These are phyloP conservation scores for Mastomys natalensis DNA, from an alignment of 2,113 vertebrate genomes.

Conservation along the genomic window DNA sequence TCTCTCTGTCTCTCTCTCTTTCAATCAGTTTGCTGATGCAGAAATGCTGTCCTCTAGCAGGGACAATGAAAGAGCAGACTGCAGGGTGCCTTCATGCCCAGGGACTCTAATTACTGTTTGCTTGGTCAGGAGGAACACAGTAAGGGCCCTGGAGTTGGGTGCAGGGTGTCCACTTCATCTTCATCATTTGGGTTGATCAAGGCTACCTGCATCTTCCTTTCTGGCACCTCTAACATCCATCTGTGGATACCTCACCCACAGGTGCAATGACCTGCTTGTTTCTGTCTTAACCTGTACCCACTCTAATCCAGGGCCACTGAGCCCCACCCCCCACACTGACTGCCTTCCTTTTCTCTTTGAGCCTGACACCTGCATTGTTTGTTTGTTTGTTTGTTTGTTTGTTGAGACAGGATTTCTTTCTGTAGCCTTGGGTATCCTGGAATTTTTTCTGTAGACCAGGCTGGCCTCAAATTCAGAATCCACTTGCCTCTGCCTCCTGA, in stretches of 20 bases:
- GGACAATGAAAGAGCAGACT: not conserved
- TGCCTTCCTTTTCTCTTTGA: not conserved
- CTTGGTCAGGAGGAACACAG: not conserved
- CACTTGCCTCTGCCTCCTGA: not conserved
- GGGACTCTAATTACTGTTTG: not conserved
- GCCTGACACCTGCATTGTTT: not conserved
- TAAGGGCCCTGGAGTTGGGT: not conserved
- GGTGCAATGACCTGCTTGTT: not conserved
- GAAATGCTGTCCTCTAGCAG: not conserved
- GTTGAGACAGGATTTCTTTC: not conserved
- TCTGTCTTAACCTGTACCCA: not conserved
- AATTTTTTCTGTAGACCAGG: not conserved
- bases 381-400: not conserved
- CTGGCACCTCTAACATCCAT: not conserved
- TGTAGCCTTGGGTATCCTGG: not conserved
- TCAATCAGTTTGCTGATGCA: not conserved
- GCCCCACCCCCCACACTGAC: not conserved
- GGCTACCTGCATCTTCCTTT: not conserved
- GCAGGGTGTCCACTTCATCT: not conserved
- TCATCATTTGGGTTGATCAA: not conserved
- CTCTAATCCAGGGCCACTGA: slow-evolving; percentile 14
- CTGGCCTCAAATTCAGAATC: not conserved
- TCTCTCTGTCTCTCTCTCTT: not conserved
- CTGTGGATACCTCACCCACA: not conserved
- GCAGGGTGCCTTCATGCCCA: fast-evolving